These are phyloP conservation scores for Tribolium castaneum DNA, from an alignment of 1,140 invertebrate species.

Conservation along the genomic window DNA sequence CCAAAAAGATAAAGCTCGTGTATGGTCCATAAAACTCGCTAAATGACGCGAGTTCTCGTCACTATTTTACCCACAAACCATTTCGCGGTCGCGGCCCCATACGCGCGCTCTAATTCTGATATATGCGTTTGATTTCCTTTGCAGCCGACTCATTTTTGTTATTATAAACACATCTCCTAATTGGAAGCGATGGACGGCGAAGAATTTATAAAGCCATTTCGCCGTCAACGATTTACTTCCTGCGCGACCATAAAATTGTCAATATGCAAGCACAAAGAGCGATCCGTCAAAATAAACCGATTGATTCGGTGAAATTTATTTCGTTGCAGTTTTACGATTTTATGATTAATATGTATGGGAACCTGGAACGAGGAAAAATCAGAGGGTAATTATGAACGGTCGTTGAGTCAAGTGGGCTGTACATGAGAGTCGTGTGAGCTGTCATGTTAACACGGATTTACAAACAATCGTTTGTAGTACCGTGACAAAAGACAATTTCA, in stretches of 20 bases:
- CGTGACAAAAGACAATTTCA: constrained; percentile 47
- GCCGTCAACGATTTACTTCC: constrained; percentile 3
- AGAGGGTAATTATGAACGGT: constrained; percentile 14
- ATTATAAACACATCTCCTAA: constrained; percentile 52
- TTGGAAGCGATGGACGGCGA: constrained; percentile 46
- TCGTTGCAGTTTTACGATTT: neutral
- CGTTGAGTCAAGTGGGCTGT: constrained; percentile 27
- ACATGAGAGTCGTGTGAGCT: constrained; percentile 25
- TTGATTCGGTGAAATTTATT: neutral
- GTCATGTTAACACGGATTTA: constrained; percentile 12
- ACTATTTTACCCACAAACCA: constrained; percentile 58
- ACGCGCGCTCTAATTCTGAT: constrained; percentile 58
- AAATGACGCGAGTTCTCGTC: constrained; percentile 58
- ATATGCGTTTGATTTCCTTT: constrained; percentile 61
- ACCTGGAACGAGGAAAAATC: neutral
- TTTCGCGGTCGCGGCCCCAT: constrained; percentile 58
- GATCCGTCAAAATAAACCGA: neutral
- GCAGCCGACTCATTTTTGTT: constrained; percentile 49
- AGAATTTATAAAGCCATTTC: constrained; percentile 32
- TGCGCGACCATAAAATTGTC: neutral
- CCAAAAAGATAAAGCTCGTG: constrained; percentile 50
- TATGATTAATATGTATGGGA: constrained; percentile 3
- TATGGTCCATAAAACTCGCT: constrained; percentile 52
- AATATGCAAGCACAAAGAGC: neutral
- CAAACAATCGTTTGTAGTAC: constrained; percentile 28